Evolutionary conservation across 2,888 invertebrate species (phyloP).

Genomic region (Patella ulyssiponensis): DNA sequence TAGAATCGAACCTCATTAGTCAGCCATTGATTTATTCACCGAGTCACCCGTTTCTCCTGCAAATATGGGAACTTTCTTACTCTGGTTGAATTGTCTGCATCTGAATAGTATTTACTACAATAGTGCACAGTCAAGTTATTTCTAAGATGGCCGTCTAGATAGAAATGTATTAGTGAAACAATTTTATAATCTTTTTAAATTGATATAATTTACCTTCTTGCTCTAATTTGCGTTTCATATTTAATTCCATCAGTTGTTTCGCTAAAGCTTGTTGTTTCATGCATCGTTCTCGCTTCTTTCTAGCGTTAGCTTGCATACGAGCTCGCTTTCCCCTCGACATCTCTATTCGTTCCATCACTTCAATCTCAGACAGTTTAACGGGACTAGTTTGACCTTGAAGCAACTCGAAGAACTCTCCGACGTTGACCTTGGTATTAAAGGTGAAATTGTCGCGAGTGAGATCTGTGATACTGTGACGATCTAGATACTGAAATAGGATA

Average conservation of each 20-base stretch:
- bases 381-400: conserved; percentile 67
- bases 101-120: too few species aligned
- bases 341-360: conserved; percentile 82
- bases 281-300: conserved; percentile 52
- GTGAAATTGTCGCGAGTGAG: conserved; percentile 91
- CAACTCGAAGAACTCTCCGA: conserved; percentile 93
- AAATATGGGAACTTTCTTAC: too few species aligned
- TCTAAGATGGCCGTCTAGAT: too few species aligned
- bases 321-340: conserved; percentile 63
- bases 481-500: conserved; percentile 79
- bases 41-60: too few species aligned
- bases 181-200: background rate
- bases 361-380: conserved; percentile 83
- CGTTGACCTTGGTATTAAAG: conserved; percentile 88
- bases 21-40: too few species aligned
- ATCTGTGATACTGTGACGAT: conserved; percentile 78
- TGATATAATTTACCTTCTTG: conserved; percentile 64
- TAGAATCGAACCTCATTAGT: too few species aligned
- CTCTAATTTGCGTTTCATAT: conserved; percentile 66
- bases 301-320: conserved; percentile 55
- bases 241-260: conserved; percentile 67
- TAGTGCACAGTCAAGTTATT: too few species aligned
- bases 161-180: too few species aligned
- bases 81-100: too few species aligned
- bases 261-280: conserved; percentile 60